Evolutionary conservation across 2,113 vertebrate genomes (phyloP).

Genomic region (Corydoras maculifer): DNA sequence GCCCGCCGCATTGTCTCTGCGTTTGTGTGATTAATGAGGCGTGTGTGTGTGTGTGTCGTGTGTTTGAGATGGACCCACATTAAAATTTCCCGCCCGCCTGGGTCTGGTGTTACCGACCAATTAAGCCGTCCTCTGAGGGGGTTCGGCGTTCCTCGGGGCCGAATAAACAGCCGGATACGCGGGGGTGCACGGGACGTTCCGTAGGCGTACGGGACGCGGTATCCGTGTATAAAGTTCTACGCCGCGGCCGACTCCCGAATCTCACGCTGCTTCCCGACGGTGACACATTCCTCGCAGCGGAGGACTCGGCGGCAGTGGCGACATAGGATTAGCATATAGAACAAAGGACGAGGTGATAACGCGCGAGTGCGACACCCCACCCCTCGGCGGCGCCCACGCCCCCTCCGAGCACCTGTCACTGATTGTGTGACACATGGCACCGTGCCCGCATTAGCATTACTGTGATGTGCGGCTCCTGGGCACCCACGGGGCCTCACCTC

Average conservation of each 20-base stretch:
- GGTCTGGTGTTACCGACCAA: slow-evolving; percentile 59
- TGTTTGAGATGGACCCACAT: slow-evolving; percentile 31
- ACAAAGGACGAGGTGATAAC: slow-evolving; percentile 66
- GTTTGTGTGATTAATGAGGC: slow-evolving; percentile 42
- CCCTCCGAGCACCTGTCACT: slow-evolving; percentile 67
- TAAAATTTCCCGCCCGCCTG: slow-evolving; percentile 46
- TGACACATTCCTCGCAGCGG: slow-evolving; percentile 58
- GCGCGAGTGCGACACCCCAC: slow-evolving; percentile 51
- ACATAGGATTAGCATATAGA: slow-evolving; percentile 63
- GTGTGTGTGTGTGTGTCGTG: slow-evolving; percentile 1
- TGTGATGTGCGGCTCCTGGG: slow-evolving; percentile 72
- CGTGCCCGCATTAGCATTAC: slow-evolving; percentile 76
- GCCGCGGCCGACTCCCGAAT: not conserved
- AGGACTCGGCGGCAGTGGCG: slow-evolving; percentile 42
- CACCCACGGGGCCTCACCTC: slow-evolving; percentile 65
- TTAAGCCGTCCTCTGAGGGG: slow-evolving; percentile 65
- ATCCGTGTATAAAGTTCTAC: not conserved
- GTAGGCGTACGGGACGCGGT: not conserved
- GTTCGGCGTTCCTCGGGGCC: not conserved
- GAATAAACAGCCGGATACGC: not conserved
- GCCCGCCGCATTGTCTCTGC: slow-evolving; percentile 47
- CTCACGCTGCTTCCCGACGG: slow-evolving; percentile 35
- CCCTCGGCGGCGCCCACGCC: slow-evolving; percentile 32
- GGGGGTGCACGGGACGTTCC: not conserved
- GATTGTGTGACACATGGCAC: slow-evolving; percentile 71